Evolutionary conservation across 2,888 invertebrate species (phyloP).

Genomic region (Seira sanloemensis): DNA sequence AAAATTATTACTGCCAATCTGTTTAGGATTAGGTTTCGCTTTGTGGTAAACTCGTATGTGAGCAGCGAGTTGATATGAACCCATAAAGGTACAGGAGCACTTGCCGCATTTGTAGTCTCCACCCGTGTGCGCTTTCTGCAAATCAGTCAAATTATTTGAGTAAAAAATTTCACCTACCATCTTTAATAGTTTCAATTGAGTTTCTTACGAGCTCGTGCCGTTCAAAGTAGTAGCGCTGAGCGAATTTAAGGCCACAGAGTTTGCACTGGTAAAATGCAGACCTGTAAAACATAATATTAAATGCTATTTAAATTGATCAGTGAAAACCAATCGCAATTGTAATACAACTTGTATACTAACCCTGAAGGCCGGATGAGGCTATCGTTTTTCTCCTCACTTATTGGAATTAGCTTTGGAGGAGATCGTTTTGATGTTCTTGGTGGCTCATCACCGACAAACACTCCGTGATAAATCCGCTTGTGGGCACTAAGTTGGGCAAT

Average conservation of each 20-base stretch:
- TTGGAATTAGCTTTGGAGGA: background rate
- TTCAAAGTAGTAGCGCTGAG: background rate
- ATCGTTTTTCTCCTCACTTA: background rate
- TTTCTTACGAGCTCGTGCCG: no score
- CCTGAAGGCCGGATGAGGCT: background rate
- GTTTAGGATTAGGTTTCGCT: no score
- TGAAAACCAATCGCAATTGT: background rate
- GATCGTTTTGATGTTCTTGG: background rate
- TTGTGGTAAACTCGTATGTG: conserved; percentile 29
- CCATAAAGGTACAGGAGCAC: conserved; percentile 17
- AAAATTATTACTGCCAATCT: no score
- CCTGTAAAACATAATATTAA: background rate
- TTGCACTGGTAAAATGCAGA: background rate
- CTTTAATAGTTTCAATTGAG: background rate
- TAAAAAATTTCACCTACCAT: background rate
- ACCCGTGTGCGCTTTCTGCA: conserved; percentile 26
- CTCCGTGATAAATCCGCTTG: conserved; percentile 20
- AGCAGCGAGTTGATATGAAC: background rate
- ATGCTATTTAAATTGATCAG: background rate
- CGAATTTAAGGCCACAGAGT: background rate
- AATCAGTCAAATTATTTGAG: background rate
- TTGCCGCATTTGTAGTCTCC: background rate
- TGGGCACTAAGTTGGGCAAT: conserved; percentile 3
- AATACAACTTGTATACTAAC: background rate
- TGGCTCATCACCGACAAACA: background rate